Percentiles rank a stretch among this genome's conserved stretches.
Evolutionary conservation across 1,140 invertebrate species (phyloP).

Genomic region (Calliopsis andreniformis): DNA sequence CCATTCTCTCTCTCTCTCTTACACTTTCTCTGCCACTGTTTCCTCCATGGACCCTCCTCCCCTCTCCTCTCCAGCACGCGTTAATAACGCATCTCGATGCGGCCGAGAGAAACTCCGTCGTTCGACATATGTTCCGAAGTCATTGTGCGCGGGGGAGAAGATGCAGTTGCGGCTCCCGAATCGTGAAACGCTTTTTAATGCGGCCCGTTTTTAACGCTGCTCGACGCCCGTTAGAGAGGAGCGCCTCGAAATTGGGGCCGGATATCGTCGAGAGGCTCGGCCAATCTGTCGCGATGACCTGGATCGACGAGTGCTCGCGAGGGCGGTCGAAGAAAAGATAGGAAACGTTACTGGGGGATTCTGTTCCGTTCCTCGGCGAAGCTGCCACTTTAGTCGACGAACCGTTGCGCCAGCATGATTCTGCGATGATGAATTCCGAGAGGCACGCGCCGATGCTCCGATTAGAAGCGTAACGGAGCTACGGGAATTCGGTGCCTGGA

Average conservation of each 20-base stretch:
- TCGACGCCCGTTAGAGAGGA: constrained; percentile 69
- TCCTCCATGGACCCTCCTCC: constrained; percentile 39
- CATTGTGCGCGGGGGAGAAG: constrained; percentile 54
- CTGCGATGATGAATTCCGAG: not conserved
- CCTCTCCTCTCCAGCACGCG: constrained; percentile 33
- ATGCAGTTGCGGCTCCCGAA: constrained; percentile 43
- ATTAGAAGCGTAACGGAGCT: constrained; percentile 17
- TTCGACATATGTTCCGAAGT: constrained; percentile 74
- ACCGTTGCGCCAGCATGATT: constrained; percentile 10
- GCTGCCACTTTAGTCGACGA: constrained; percentile 1
- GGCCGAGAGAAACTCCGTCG: constrained; percentile 56
- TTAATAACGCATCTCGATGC: constrained; percentile 77
- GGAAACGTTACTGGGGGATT: not conserved
- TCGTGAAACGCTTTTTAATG: constrained; percentile 49
- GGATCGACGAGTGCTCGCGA: constrained; percentile 16
- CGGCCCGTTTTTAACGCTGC: constrained; percentile 65
- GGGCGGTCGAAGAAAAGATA: constrained; percentile 39
- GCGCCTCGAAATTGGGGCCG: constrained; percentile 66
- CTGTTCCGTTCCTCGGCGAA: not conserved
- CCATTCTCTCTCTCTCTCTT: constrained; percentile 38
- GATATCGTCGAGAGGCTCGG: constrained; percentile 67
- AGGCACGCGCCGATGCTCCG: not conserved
- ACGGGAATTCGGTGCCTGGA: not conserved
- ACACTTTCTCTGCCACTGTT: constrained; percentile 8
- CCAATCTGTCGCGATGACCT: constrained; percentile 65